A percentile compares a stretch with the other conserved stretches of the same genome.
Conservation (phyloP, 2,888 invertebrate genomes). For the Physocephala rufipes region DNA sequence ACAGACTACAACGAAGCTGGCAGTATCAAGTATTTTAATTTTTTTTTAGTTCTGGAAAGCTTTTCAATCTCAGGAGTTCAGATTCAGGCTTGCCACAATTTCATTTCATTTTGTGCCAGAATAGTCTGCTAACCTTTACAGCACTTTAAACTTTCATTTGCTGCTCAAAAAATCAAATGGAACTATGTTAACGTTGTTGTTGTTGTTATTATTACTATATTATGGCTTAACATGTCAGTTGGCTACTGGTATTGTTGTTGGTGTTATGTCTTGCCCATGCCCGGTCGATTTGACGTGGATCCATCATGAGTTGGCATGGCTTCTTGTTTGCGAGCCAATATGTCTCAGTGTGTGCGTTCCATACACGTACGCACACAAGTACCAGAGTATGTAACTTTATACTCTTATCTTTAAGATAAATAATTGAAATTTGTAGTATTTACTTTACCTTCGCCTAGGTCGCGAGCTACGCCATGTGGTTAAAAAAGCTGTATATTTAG, state of each 20-base stretch:
- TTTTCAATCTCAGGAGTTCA: no score
- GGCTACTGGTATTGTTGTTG: neutral
- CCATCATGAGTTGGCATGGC: constrained; percentile 4
- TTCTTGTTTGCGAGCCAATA: constrained; percentile 30
- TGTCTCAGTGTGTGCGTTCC: constrained; percentile 2
- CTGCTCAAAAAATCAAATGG: constrained; percentile 22
- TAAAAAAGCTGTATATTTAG: no score
- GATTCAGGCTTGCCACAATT: neutral
- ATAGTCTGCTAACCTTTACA: no score
- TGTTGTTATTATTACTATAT: constrained; percentile 12
- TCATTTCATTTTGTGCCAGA: neutral
- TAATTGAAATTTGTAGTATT: constrained; percentile 32
- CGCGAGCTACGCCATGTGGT: no score
- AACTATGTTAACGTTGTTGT: constrained; percentile 32
- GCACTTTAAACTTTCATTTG: neutral
- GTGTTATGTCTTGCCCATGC: neutral
- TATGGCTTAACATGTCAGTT: constrained; percentile 9
- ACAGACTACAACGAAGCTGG: no score
- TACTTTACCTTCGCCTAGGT: constrained; percentile 30
- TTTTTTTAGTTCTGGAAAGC: no score
- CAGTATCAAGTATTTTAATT: neutral
- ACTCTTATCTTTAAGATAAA: constrained; percentile 37
- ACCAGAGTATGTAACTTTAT: neutral
- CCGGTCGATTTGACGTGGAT: neutral
- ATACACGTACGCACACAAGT: constrained; percentile 12